Evolutionary conservation across 2,888 invertebrate genomes (phyloP).

Genomic region (Thyatira batis): DNA sequence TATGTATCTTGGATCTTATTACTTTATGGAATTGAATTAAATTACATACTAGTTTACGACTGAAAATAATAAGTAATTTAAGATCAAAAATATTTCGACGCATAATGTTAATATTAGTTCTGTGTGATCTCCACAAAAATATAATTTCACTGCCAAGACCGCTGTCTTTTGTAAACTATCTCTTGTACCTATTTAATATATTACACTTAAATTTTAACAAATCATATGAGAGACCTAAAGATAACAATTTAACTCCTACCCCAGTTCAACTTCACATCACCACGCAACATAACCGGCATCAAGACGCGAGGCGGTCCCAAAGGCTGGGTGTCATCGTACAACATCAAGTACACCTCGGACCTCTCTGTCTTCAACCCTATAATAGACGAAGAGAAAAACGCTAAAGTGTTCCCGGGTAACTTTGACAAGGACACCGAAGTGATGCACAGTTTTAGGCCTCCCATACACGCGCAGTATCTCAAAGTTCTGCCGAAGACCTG

Average conservation of each 20-base stretch:
- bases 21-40: too few relatives aligned
- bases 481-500: conserved; percentile 88
- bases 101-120: too few relatives aligned
- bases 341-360: conserved; percentile 88
- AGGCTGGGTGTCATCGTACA: conserved; percentile 90
- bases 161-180: too few relatives aligned
- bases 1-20: too few relatives aligned
- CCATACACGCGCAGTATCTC: conserved; percentile 87
- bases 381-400: conserved; percentile 77
- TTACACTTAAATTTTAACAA: too few relatives aligned
- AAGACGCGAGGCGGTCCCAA: conserved; percentile 86
- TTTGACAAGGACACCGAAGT: conserved; percentile 84
- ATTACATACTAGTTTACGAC: too few relatives aligned
- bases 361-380: conserved; percentile 87
- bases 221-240: too few relatives aligned
- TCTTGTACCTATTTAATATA: too few relatives aligned
- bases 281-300: conserved; percentile 89
- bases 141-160: too few relatives aligned
- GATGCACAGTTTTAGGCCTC: conserved; percentile 86
- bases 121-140: too few relatives aligned
- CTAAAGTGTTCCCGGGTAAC: conserved; percentile 87
- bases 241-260: conserved; percentile 18
- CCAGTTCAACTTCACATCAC: conserved; percentile 89
- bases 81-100: too few relatives aligned
- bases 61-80: too few relatives aligned